These are phyloP conservation scores for Gasteruption jaculator DNA, from an alignment of 2,888 invertebrate species.

Conservation along the genomic window DNA sequence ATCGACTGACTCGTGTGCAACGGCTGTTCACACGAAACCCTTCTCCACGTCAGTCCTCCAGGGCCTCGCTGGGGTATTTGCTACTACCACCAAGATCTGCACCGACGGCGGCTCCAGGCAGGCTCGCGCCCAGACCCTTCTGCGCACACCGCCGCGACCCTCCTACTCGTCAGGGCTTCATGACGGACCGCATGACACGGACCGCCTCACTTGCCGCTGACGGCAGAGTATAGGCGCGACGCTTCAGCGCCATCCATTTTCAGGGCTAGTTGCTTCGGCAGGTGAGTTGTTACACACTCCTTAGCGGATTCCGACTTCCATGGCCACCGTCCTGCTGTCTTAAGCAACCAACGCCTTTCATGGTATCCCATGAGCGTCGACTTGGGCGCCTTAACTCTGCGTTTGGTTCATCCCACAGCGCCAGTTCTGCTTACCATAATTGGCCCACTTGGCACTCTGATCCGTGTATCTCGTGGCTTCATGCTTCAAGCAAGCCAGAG, in stretches of 20 bases:
- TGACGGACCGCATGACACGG: too few species aligned
- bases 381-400: too few species aligned
- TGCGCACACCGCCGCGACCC: conserved; percentile 49
- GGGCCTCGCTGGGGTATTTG: too few species aligned
- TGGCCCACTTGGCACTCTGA: conserved; percentile 21
- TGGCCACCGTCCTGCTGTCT: conserved; percentile 71
- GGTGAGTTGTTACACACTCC: conserved; percentile 58
- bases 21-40: too few species aligned
- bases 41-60: too few species aligned
- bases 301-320: conserved; percentile 62
- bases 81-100: too few species aligned
- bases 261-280: conserved; percentile 64
- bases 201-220: conserved; percentile 48
- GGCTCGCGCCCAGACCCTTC: conserved; percentile 49
- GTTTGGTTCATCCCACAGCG: too few species aligned
- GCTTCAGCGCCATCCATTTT: conserved; percentile 65
- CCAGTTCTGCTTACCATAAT: conserved; percentile 24
- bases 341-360: too few species aligned
- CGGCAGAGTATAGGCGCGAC: conserved; percentile 59
- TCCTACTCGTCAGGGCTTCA: conserved; percentile 30
- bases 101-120: conserved; percentile 63
- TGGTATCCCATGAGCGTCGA: too few species aligned
- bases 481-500: too few species aligned
- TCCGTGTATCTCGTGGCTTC: too few species aligned
- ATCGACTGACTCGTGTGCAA: too few species aligned